Percentiles rank a stretch among this genome's conserved stretches.
These are phyloP conservation scores for Oligia strigilis DNA, from an alignment of 2,888 invertebrate genomes.

Conservation along the genomic window DNA sequence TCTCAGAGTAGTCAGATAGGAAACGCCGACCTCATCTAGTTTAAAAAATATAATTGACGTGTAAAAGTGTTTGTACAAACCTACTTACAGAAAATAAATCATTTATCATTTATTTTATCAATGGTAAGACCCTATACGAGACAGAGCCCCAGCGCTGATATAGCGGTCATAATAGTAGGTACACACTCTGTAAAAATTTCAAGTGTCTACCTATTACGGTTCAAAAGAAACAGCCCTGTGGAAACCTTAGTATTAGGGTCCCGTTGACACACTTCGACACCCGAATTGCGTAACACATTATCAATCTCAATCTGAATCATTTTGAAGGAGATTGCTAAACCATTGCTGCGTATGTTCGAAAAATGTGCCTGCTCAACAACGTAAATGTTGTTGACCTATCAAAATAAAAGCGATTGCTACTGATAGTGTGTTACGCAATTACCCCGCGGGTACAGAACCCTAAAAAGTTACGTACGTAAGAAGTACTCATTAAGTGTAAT, in stretches of 20 bases:
- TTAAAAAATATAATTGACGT: no score
- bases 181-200: no score
- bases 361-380: not conserved
- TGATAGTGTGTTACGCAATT: not conserved
- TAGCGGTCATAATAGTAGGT: no score
- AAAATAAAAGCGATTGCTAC: not conserved
- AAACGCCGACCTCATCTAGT: no score
- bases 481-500: conserved; percentile 33
- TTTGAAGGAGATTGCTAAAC: not conserved
- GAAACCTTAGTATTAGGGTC: not conserved
- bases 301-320: not conserved
- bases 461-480: not conserved
- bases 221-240: not conserved
- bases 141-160: no score
- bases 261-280: not conserved
- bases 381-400: not conserved
- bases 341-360: not conserved
- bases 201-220: no score
- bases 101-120: no score
- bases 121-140: no score
- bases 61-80: no score
- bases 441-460: not conserved
- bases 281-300: not conserved
- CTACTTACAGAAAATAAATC: no score
- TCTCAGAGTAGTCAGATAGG: no score